phyloP scores from a whole-genome alignment of 1,140 invertebrate genomes.

The Diachasma alloeum region DNA sequence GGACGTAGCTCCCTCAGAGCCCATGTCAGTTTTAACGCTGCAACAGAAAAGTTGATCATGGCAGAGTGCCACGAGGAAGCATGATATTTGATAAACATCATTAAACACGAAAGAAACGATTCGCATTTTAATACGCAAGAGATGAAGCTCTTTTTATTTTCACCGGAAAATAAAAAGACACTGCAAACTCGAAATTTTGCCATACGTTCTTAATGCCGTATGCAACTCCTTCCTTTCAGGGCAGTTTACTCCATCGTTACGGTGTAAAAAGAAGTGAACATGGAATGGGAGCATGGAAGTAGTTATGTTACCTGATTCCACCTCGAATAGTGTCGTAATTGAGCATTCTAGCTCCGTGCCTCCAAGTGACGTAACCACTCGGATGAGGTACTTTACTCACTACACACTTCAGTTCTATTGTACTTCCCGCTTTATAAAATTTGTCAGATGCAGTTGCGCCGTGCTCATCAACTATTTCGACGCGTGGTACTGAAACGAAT shows the following conservation, averaged over 20 bases:
- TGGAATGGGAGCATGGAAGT: no score
- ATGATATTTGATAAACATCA: no score
- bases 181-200: no score
- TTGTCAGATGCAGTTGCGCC: conserved; percentile 81
- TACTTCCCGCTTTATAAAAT: conserved; percentile 87
- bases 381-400: conserved; percentile 83
- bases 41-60: conserved; percentile 46
- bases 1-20: conserved; percentile 77
- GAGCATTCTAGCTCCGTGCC: conserved; percentile 77
- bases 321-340: conserved; percentile 87
- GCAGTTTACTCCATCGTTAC: background rate
- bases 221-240: no score
- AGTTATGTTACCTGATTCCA: conserved; percentile 76
- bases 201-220: no score
- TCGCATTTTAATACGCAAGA: no score
- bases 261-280: no score
- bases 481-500: conserved; percentile 76
- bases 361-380: conserved; percentile 81
- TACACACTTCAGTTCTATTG: conserved; percentile 84
- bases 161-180: no score
- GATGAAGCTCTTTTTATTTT: no score
- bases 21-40: conserved; percentile 84
- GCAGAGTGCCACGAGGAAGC: background rate
- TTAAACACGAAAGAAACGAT: no score
- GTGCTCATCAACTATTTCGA: conserved; percentile 84